phyloP scores from a whole-genome alignment of 2,888 invertebrate species.

The Rhagium mordax region DNA sequence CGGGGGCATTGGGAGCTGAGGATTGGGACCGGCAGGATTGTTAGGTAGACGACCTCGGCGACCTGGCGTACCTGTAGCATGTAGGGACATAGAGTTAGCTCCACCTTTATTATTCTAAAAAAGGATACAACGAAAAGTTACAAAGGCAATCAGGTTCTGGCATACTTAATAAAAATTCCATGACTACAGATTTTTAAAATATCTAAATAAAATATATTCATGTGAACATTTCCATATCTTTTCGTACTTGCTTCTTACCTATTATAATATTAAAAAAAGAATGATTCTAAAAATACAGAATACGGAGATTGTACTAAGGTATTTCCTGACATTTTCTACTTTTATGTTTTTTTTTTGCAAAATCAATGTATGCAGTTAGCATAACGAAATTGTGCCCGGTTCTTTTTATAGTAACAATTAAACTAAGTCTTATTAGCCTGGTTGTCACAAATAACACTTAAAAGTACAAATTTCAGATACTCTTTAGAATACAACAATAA shows the following conservation, averaged over 20 bases:
- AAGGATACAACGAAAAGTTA: conserved; percentile 51
- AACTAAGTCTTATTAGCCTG: too few species aligned
- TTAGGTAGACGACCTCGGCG: conserved; percentile 62
- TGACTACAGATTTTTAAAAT: conserved; percentile 23
- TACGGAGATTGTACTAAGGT: too few species aligned
- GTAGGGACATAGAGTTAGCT: conserved; percentile 43
- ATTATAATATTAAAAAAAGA: not conserved
- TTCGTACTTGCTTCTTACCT: not conserved
- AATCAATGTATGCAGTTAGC: too few species aligned
- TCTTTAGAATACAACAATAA: too few species aligned
- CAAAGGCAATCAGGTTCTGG: conserved; percentile 27
- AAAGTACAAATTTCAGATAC: too few species aligned
- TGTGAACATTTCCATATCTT: not conserved
- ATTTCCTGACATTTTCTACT: too few species aligned
- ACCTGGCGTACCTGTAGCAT: conserved; percentile 61
- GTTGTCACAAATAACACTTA: too few species aligned
- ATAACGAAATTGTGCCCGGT: too few species aligned
- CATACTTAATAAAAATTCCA: conserved; percentile 22
- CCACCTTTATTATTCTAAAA: conserved; percentile 50
- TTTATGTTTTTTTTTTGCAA: too few species aligned
- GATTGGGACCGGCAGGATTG: conserved; percentile 29
- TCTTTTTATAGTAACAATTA: too few species aligned
- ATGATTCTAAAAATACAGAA: too few species aligned
- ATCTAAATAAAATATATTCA: not conserved
- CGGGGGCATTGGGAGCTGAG: conserved; percentile 38